A percentile compares a stretch with the other conserved stretches of the same genome.
Evolutionary conservation across 2,888 invertebrate genomes (phyloP).

Genomic region (Leptogaster cylindrica): DNA sequence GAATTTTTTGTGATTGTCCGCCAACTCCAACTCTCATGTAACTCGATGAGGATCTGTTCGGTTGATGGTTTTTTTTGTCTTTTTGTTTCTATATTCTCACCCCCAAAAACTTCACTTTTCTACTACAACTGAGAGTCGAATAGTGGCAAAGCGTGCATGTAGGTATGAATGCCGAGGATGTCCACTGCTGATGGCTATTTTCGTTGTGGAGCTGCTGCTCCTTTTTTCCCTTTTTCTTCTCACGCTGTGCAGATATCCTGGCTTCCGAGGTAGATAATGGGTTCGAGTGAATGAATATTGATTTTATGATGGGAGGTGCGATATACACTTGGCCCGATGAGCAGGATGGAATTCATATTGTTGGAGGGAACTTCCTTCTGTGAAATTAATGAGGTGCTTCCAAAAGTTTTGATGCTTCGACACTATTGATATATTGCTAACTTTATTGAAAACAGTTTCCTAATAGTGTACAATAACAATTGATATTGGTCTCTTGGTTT

Average conservation of each 20-base stretch:
- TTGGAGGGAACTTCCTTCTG: too few relatives aligned
- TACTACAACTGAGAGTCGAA: not conserved
- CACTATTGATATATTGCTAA: too few relatives aligned
- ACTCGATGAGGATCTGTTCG: slow-evolving; percentile 21
- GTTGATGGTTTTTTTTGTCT: slow-evolving; percentile 10
- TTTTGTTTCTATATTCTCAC: slow-evolving; percentile 30
- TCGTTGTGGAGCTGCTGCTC: slow-evolving; percentile 32
- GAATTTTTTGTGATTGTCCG: slow-evolving; percentile 31
- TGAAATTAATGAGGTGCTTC: too few relatives aligned
- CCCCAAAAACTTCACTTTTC: slow-evolving; percentile 3
- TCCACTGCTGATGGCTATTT: slow-evolving; percentile 36
- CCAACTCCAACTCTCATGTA: slow-evolving; percentile 7
- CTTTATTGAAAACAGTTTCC: too few relatives aligned
- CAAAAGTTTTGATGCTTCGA: too few relatives aligned
- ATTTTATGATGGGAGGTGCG: slow-evolving; percentile 23
- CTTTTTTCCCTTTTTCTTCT: slow-evolving; percentile 23
- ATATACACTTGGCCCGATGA: too few relatives aligned
- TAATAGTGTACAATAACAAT: too few relatives aligned
- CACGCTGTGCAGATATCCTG: slow-evolving; percentile 23
- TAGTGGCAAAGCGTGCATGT: not conserved
- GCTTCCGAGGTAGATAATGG: slow-evolving; percentile 35
- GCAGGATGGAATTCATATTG: too few relatives aligned
- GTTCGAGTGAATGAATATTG: slow-evolving; percentile 37
- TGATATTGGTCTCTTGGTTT: too few relatives aligned
- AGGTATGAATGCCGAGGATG: slow-evolving; percentile 16